Evolutionary conservation across 1,140 invertebrate genomes (phyloP).

Genomic region (Mizuhopecten yessoensis): DNA sequence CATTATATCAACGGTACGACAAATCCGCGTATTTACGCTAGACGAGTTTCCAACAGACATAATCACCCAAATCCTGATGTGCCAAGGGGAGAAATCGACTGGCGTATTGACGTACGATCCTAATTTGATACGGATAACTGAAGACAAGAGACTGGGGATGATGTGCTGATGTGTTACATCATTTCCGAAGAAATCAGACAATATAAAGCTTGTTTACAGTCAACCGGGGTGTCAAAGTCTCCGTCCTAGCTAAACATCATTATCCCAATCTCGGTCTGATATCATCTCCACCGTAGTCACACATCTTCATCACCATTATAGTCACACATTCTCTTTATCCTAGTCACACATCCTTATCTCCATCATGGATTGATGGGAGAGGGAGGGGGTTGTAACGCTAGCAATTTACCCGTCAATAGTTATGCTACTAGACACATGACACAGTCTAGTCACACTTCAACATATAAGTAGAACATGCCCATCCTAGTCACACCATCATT

Average conservation of each 20-base stretch:
- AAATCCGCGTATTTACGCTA: background rate
- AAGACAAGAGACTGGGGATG: background rate
- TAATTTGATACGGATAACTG: constrained; percentile 20
- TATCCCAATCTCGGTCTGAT: background rate
- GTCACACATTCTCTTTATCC: background rate
- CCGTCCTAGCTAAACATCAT: too few species aligned
- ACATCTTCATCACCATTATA: background rate
- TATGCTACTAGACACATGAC: too few species aligned
- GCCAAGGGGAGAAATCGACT: background rate
- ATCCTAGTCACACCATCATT: background rate
- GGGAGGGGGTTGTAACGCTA: too few species aligned
- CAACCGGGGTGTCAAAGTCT: too few species aligned
- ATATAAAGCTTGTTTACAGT: background rate
- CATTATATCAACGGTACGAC: background rate
- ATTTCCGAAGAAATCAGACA: background rate
- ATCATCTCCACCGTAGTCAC: background rate
- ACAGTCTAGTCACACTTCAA: too few species aligned
- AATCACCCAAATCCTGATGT: background rate
- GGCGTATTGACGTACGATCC: background rate
- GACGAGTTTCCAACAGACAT: background rate
- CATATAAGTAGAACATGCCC: too few species aligned
- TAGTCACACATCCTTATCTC: background rate
- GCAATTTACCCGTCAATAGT: too few species aligned
- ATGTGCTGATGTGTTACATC: background rate
- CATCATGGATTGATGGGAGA: too few species aligned